phyloP scores from a whole-genome alignment of 1,140 invertebrate genomes.

The Zaprionus africanus region DNA sequence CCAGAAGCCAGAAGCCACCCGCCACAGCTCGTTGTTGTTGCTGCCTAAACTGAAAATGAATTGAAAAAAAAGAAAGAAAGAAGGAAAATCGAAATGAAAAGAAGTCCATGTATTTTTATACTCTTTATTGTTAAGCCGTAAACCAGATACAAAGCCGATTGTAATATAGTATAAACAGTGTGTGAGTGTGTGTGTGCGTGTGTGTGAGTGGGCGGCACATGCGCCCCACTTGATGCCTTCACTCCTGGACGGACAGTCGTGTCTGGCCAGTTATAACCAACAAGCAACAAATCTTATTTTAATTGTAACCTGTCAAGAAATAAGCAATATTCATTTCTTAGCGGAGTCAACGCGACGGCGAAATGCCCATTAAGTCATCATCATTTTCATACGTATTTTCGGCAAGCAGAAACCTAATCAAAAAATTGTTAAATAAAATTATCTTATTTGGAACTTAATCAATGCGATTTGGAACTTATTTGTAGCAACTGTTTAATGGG shows the following conservation, averaged over 20 bases:
- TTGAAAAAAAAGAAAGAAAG: conserved; percentile 9
- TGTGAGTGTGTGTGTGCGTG: conserved; percentile 10
- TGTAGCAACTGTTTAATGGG: too few species aligned
- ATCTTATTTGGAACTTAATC: conserved; percentile 2
- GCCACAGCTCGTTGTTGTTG: conserved; percentile 2
- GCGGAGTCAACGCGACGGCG: conserved; percentile 20
- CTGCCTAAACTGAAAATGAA: conserved; percentile 10
- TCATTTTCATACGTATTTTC: not conserved
- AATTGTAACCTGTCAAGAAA: conserved; percentile 40
- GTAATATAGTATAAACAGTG: conserved; percentile 13
- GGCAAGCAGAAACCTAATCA: conserved; percentile 3
- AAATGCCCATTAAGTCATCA: conserved; percentile 29
- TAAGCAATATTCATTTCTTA: conserved; percentile 22
- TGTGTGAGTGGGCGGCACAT: conserved; percentile 7
- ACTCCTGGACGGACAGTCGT: conserved; percentile 9
- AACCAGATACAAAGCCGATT: conserved; percentile 35
- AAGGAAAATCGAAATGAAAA: conserved; percentile 11
- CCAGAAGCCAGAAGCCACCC: conserved; percentile 2
- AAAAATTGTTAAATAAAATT: conserved; percentile 8
- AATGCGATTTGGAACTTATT: not conserved
- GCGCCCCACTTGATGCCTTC: conserved; percentile 16
- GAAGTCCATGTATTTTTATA: conserved; percentile 76
- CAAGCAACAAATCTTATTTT: conserved; percentile 30
- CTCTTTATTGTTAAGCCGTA: conserved; percentile 69
- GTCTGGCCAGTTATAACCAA: conserved; percentile 25